Percentiles rank a stretch among this genome's conserved stretches.
Evolutionary conservation across 2,888 invertebrate species (phyloP).

Genomic region (Trisateles emortualis): DNA sequence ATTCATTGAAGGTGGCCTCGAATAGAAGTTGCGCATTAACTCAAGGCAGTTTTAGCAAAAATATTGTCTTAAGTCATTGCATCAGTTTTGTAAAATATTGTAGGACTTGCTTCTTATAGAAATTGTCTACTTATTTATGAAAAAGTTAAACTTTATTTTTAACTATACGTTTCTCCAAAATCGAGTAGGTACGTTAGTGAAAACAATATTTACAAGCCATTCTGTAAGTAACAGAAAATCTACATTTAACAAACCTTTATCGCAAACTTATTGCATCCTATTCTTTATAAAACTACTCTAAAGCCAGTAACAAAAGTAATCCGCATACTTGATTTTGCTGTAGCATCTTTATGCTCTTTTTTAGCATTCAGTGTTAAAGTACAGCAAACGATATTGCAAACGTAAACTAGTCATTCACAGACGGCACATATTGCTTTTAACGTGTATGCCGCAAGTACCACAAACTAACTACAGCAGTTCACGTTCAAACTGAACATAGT

Average conservation of each 20-base stretch:
- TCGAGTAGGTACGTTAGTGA: too few species aligned
- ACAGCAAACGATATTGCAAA: conserved; percentile 38
- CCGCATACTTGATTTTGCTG: conserved; percentile 58
- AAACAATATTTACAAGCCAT: too few species aligned
- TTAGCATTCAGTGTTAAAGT: conserved; percentile 47
- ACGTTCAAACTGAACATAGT: neutral
- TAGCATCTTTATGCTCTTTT: conserved; percentile 63
- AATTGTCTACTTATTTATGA: too few species aligned
- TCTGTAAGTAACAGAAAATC: too few species aligned
- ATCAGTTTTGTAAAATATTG: neutral
- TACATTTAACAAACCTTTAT: neutral
- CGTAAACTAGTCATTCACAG: conserved; percentile 28
- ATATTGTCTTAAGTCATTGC: neutral
- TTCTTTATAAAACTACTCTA: conserved; percentile 21
- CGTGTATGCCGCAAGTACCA: conserved; percentile 1
- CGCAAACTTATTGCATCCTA: neutral
- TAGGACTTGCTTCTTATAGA: too few species aligned
- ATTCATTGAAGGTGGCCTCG: neutral
- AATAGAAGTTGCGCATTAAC: neutral
- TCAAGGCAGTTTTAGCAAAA: neutral
- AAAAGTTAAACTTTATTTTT: too few species aligned
- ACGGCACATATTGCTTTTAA: conserved; percentile 20
- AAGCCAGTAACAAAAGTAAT: conserved; percentile 43
- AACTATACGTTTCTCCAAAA: too few species aligned
- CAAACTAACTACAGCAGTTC: neutral